Percentiles rank a stretch among this genome's conserved stretches.
These are phyloP conservation scores for Pangasius krempfi DNA, from an alignment of 2,797 vertebrate genomes.

Conservation along the genomic window DNA sequence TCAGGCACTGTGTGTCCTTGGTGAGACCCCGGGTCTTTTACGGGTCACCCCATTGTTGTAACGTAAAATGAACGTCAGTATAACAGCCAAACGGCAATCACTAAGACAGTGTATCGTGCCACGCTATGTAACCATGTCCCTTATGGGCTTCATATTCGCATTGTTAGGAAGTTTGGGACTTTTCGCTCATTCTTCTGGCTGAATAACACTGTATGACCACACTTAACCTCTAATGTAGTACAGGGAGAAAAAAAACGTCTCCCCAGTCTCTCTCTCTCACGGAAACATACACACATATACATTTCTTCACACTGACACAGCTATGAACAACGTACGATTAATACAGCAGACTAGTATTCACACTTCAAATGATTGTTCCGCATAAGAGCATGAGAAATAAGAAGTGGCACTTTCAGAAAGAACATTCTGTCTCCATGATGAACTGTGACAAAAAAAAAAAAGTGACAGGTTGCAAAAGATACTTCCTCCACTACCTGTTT, in stretches of 20 bases:
- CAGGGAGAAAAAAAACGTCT: neutral
- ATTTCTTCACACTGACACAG: neutral
- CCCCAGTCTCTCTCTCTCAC: neutral
- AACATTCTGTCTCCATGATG: conserved; percentile 15
- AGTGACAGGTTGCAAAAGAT: neutral
- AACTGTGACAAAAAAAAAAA: conserved; percentile 3
- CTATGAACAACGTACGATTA: neutral
- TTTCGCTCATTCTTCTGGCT: conserved; percentile 33
- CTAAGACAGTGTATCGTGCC: conserved; percentile 38
- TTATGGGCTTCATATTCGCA: conserved; percentile 28
- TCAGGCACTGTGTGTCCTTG: neutral
- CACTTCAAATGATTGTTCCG: neutral
- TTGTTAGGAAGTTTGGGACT: conserved; percentile 42
- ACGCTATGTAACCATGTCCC: conserved; percentile 25
- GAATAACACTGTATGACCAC: conserved; percentile 21
- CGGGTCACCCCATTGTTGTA: conserved; percentile 41
- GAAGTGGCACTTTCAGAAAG: conserved; percentile 14
- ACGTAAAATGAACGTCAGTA: conserved; percentile 11
- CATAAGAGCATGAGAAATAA: neutral
- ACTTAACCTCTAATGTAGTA: neutral
- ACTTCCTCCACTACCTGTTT: conserved; percentile 11
- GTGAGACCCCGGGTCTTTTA: neutral
- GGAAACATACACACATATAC: neutral
- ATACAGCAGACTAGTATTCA: neutral
- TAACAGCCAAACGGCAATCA: conserved; percentile 40